Conservation (phyloP, 2,797 vertebrate species). For the Acipenser oxyrinchus region DNA sequence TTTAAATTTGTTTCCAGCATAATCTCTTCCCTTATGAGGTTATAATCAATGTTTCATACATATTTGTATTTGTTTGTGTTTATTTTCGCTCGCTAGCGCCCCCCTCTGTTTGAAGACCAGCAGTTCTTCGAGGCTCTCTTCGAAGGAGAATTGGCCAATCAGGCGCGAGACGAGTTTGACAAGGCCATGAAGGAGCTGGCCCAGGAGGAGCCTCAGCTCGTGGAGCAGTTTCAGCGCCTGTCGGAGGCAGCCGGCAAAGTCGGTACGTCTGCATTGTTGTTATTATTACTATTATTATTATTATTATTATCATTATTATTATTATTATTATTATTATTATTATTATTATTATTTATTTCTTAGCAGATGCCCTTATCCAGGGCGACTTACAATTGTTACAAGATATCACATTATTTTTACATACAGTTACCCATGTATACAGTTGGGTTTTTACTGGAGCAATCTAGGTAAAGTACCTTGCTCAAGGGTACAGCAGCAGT, state of each 20-base stretch:
- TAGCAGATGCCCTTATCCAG: no score
- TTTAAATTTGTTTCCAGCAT: neutral
- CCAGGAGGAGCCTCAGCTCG: slow-evolving; percentile 79
- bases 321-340: no score
- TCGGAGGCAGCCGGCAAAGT: slow-evolving; percentile 85
- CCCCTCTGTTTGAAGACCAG: slow-evolving; percentile 59
- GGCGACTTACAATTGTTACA: no score
- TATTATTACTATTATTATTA: no score
- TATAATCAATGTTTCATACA: neutral
- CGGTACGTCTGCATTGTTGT: slow-evolving; percentile 46
- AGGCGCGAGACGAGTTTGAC: slow-evolving; percentile 83
- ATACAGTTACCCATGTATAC: no score
- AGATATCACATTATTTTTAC: no score
- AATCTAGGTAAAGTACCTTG: neutral
- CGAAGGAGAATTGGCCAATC: slow-evolving; percentile 76
- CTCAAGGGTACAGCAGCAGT: neutral
- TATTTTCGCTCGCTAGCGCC: slow-evolving; percentile 33
- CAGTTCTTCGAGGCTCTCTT: slow-evolving; percentile 85
- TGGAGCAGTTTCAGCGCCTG: slow-evolving; percentile 84
- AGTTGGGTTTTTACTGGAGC: no score
- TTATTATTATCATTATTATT: no score
- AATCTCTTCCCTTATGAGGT: neutral
- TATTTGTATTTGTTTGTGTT: slow-evolving; percentile 2
- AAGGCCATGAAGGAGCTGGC: slow-evolving; percentile 84
- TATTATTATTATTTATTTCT: no score